phyloP scores from a whole-genome alignment of 1,140 invertebrate genomes.

The Bemisia tabaci region DNA sequence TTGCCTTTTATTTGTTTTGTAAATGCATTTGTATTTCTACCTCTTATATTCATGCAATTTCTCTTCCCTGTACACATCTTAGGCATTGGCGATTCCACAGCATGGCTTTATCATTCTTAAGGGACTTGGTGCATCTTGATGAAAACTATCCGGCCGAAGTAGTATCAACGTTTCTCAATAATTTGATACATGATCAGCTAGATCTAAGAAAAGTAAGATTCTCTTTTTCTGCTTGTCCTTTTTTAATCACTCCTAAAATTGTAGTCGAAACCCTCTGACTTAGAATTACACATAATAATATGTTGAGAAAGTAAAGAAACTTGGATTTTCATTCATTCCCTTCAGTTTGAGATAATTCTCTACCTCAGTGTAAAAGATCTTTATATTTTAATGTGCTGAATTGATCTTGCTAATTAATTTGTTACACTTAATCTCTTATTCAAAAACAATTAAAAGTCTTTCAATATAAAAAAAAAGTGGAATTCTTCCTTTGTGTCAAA shows the following conservation, averaged over 20 bases:
- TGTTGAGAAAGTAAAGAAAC: too few species aligned
- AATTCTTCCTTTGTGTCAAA: too few species aligned
- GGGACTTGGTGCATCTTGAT: constrained; percentile 53
- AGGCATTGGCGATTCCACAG: constrained; percentile 69
- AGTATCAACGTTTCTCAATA: constrained; percentile 49
- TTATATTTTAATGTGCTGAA: not conserved
- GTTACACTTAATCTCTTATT: constrained; percentile 14
- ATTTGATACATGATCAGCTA: constrained; percentile 61
- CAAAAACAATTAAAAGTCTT: too few species aligned
- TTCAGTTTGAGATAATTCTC: too few species aligned
- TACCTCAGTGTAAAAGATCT: constrained; percentile 1
- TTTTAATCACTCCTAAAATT: too few species aligned
- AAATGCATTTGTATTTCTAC: not conserved
- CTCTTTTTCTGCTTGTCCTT: too few species aligned
- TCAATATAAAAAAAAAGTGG: too few species aligned
- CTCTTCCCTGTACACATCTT: too few species aligned
- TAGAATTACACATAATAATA: too few species aligned
- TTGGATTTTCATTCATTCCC: too few species aligned
- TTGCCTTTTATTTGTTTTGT: constrained; percentile 11
- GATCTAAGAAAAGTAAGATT: constrained; percentile 48
- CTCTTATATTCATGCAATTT: constrained; percentile 14
- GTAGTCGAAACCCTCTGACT: too few species aligned
- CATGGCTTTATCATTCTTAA: constrained; percentile 57
- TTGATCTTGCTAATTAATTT: not conserved
- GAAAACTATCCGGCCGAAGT: constrained; percentile 43